Evolutionary conservation across 2,113 vertebrate species (phyloP).

Genomic region (Petromus typicus): DNA sequence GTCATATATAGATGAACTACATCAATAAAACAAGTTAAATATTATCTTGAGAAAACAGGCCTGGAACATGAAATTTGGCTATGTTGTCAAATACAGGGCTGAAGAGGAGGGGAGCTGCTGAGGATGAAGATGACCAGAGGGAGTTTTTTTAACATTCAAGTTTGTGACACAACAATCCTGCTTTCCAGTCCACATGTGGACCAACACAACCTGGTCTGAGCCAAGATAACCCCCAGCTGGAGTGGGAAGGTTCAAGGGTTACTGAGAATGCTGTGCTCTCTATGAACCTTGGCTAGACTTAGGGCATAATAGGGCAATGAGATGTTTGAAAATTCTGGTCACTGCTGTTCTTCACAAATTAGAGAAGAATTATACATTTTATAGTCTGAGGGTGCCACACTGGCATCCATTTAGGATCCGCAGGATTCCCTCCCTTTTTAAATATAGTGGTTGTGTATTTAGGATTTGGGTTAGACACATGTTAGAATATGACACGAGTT

Average conservation of each 20-base stretch:
- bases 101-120: neutral
- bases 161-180: neutral
- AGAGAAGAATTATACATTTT: slow-evolving; percentile 59
- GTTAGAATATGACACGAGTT: slow-evolving; percentile 75
- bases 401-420: slow-evolving; percentile 61
- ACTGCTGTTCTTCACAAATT: slow-evolving; percentile 57
- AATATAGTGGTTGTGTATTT: slow-evolving; percentile 76
- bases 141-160: neutral
- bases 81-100: neutral
- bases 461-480: slow-evolving; percentile 71
- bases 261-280: neutral
- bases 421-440: slow-evolving; percentile 77
- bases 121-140: neutral
- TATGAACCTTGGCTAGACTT: neutral
- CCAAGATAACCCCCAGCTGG: neutral
- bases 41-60: neutral
- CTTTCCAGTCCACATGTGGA: neutral
- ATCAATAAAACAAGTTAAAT: neutral
- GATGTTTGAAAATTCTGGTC: slow-evolving; percentile 14
- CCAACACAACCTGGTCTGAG: neutral
- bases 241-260: neutral
- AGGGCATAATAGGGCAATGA: neutral
- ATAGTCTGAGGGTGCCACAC: slow-evolving; percentile 58
- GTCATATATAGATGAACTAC: neutral
- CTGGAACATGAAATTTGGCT: neutral